Percentiles rank a stretch among this genome's conserved stretches.
These are phyloP conservation scores for Ditylenchus dipsaci DNA, from an alignment of 1,140 invertebrate species.

Conservation along the genomic window DNA sequence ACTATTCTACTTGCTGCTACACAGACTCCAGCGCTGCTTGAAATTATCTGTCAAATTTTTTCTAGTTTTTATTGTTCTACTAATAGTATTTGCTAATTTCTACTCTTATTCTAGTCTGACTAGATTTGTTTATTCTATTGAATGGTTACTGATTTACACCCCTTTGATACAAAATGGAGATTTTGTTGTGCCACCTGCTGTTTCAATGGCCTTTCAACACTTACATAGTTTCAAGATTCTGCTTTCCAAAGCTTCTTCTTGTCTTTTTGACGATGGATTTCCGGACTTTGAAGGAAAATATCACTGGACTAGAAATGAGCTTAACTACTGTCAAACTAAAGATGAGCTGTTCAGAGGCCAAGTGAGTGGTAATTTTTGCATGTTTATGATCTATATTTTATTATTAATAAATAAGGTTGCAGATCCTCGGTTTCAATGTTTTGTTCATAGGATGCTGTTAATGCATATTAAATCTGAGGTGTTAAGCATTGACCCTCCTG, in stretches of 20 bases:
- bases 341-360: slow-evolving; percentile 7
- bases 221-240: slow-evolving; percentile 7
- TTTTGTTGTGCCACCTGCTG: slow-evolving; percentile 1
- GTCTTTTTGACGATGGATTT: slow-evolving; percentile 4
- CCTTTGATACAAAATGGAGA: slow-evolving; percentile 19
- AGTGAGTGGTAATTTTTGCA: neutral
- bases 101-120: slow-evolving; percentile 19
- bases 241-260: neutral
- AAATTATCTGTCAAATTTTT: slow-evolving; percentile 2
- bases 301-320: slow-evolving; percentile 6
- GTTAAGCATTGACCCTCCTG: slow-evolving; percentile 6
- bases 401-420: no score
- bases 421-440: slow-evolving; percentile 6
- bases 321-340: neutral
- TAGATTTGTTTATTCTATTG: slow-evolving; percentile 19
- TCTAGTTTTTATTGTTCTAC: slow-evolving; percentile 1
- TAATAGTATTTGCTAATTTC: slow-evolving; percentile 11
- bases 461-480: slow-evolving; percentile 8
- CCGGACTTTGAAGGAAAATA: slow-evolving; percentile 8
- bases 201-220: slow-evolving; percentile 12
- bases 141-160: slow-evolving; percentile 9
- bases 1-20: neutral
- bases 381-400: no score
- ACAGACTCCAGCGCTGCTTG: neutral
- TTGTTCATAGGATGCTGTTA: neutral